Conservation (phyloP, 2,888 invertebrate species). For the Parochlus steinenii region DNA sequence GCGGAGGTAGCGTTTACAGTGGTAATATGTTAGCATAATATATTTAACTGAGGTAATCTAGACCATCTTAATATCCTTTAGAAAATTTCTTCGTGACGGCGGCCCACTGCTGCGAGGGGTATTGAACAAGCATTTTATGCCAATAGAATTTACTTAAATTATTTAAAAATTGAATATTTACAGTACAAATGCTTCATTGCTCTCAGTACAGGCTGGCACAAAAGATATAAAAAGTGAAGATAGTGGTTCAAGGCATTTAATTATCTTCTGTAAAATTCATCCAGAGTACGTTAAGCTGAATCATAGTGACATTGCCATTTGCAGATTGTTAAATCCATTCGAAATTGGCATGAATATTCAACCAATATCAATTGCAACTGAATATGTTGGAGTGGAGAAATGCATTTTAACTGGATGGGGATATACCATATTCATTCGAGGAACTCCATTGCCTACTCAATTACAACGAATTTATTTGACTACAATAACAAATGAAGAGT, state of each 20-base stretch:
- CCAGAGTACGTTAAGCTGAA: constrained; percentile 24
- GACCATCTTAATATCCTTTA: no score
- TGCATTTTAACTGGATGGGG: constrained; percentile 26
- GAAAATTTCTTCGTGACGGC: constrained; percentile 26
- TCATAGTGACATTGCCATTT: constrained; percentile 26
- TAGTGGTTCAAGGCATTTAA: constrained; percentile 21
- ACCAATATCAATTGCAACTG: neutral
- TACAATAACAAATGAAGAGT: constrained; percentile 23
- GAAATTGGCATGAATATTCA: constrained; percentile 17
- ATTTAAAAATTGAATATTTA: no score
- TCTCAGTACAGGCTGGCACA: constrained; percentile 17
- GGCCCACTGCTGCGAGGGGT: no score
- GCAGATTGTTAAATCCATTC: constrained; percentile 23
- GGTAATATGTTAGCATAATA: no score
- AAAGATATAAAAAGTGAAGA: constrained; percentile 13
- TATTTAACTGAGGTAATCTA: no score
- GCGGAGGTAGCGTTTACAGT: no score
- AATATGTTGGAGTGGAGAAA: constrained; percentile 8
- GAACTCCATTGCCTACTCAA: constrained; percentile 19
- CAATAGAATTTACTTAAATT: no score
- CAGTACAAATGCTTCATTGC: no score
- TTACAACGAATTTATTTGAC: constrained; percentile 23
- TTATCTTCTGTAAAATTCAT: constrained; percentile 23
- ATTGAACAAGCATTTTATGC: no score
- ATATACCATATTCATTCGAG: constrained; percentile 23